Conservation (phyloP, 2,113 vertebrate species). For the Parotia lawesii region DNA sequence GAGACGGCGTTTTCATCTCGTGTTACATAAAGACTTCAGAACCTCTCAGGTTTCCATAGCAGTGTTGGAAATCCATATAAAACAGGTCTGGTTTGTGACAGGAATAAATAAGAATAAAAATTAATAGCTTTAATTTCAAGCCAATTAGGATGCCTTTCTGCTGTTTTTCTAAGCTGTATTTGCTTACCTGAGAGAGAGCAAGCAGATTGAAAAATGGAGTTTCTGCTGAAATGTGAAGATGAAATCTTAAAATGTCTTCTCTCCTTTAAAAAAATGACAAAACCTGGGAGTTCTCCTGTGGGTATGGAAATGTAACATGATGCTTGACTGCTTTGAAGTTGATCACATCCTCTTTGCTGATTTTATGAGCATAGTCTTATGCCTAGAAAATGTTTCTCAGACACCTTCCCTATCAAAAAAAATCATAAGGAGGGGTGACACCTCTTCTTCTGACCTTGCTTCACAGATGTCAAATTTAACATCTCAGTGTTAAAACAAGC, state of each 20-base stretch:
- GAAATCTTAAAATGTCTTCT: background rate
- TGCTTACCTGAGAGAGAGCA: background rate
- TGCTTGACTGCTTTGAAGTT: background rate
- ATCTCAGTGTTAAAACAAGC: background rate
- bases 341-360: background rate
- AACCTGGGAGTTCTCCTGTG: background rate
- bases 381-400: background rate
- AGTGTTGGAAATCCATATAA: background rate
- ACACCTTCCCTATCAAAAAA: background rate
- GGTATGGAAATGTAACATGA: background rate
- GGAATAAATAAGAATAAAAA: constrained; percentile 23
- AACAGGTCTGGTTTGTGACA: constrained; percentile 4
- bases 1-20: background rate
- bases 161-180: background rate
- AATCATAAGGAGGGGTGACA: background rate
- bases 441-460: background rate
- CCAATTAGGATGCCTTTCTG: background rate
- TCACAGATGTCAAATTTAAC: background rate
- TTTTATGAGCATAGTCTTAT: background rate
- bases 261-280: background rate
- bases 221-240: background rate
- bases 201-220: background rate
- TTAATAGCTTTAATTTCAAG: constrained; percentile 52
- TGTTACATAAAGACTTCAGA: background rate
- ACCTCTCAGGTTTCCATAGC: constrained; percentile 36